Conservation (phyloP, 2,888 invertebrate species). For the Phymatocera aterrima region DNA sequence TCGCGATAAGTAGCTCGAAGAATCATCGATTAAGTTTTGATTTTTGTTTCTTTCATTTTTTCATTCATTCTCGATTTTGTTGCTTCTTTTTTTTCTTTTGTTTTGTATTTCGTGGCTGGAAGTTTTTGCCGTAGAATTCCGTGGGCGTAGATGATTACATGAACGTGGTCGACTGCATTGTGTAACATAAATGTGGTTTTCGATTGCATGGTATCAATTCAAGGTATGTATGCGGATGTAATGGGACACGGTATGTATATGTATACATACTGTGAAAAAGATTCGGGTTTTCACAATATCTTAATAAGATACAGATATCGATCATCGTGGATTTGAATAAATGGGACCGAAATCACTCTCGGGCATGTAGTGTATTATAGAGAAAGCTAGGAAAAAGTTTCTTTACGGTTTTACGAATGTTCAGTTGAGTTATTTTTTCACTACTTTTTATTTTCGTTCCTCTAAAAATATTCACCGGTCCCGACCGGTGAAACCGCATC, state of each 20-base stretch:
- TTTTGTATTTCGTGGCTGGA: neutral
- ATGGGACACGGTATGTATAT: neutral
- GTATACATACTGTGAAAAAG: no score
- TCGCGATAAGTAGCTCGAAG: no score
- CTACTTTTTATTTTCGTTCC: neutral
- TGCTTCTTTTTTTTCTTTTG: neutral
- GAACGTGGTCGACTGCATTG: neutral
- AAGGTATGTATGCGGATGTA: no score
- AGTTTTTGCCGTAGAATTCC: neutral
- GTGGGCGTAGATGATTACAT: neutral
- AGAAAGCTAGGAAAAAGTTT: conserved; percentile 39
- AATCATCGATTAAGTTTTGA: no score
- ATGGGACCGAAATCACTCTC: neutral
- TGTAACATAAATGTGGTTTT: neutral
- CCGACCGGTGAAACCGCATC: conserved; percentile 17
- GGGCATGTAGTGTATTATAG: neutral
- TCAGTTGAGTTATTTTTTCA: neutral
- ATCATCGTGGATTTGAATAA: neutral
- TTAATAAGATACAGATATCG: no score
- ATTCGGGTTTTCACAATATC: neutral
- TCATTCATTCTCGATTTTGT: neutral
- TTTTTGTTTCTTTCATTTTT: no score
- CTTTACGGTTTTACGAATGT: conserved; percentile 30
- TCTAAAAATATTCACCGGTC: conserved; percentile 20
- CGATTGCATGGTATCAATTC: neutral